Evolutionary conservation across 1,140 invertebrate genomes (phyloP).

Genomic region (Drosophila triauraria): DNA sequence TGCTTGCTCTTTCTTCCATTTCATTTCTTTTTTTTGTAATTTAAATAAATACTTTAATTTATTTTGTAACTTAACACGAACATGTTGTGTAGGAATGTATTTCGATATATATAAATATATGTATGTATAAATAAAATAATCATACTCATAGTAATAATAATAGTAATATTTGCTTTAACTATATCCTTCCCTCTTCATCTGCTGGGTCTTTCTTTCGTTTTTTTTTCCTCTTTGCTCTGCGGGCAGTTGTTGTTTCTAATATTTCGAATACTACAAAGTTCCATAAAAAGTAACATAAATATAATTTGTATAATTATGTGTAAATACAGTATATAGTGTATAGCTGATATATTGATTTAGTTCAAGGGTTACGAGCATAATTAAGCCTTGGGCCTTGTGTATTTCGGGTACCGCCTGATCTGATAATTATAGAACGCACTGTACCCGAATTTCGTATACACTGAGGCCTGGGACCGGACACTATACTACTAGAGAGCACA

Average conservation of each 20-base stretch:
- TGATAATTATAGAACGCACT: constrained; percentile 11
- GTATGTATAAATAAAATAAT: constrained; percentile 55
- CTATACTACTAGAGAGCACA: constrained; percentile 69
- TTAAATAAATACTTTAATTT: constrained; percentile 83
- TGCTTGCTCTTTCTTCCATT: constrained; percentile 23
- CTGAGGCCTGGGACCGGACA: constrained; percentile 10
- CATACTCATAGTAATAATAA: constrained; percentile 28
- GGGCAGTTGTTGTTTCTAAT: constrained; percentile 58
- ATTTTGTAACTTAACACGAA: constrained; percentile 71
- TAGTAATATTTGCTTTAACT: constrained; percentile 43
- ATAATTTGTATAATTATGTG: constrained; percentile 23
- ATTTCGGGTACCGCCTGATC: constrained; percentile 2
- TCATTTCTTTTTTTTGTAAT: constrained; percentile 38
- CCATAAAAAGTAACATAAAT: constrained; percentile 47
- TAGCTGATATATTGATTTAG: constrained; percentile 36
- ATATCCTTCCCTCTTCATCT: constrained; percentile 8
- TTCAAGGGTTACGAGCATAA: constrained; percentile 27
- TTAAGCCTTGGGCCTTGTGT: background rate
- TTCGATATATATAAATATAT: constrained; percentile 57
- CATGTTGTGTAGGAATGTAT: constrained; percentile 73
- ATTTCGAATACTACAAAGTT: constrained; percentile 39
- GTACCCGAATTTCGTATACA: constrained; percentile 4
- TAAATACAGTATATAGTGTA: constrained; percentile 16
- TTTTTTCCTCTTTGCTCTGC: constrained; percentile 19
- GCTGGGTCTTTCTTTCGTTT: constrained; percentile 13